Percentiles rank a stretch among this genome's conserved stretches.
Conservation (phyloP, 2,113 vertebrate genomes). For the Serilophus lunatus region DNA sequence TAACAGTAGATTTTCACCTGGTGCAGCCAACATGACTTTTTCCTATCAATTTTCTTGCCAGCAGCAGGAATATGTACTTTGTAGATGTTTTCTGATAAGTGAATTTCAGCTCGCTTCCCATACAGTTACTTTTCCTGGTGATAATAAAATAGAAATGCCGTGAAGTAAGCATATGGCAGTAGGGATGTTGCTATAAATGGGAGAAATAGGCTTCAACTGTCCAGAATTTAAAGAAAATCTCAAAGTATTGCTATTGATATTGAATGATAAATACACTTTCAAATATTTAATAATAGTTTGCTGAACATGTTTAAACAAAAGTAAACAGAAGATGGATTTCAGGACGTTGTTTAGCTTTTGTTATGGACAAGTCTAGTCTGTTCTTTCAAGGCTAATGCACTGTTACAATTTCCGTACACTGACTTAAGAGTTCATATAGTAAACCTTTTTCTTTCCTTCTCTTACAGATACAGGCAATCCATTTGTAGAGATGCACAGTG, state of each 20-base stretch:
- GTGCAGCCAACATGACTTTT: background rate
- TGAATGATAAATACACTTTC: background rate
- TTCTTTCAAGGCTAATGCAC: background rate
- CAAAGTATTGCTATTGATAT: background rate
- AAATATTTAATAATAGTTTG: background rate
- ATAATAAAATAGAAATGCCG: background rate
- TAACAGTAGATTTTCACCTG: background rate
- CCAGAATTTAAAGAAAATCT: background rate
- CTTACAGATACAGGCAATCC: slow-evolving; percentile 84
- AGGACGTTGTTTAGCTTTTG: background rate
- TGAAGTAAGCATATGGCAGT: background rate
- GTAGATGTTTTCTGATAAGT: background rate
- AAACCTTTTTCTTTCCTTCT: background rate
- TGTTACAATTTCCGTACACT: background rate
- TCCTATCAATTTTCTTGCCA: background rate
- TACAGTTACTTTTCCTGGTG: background rate
- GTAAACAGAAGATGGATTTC: background rate
- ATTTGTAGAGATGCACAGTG: slow-evolving; percentile 82
- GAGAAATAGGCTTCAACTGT: background rate
- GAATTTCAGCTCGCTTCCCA: background rate
- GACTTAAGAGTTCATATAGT: background rate
- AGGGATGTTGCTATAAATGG: background rate
- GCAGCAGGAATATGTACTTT: background rate
- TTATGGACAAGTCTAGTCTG: background rate
- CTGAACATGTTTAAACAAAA: background rate